Evolutionary conservation across 2,888 invertebrate genomes (phyloP).

Genomic region (Melolontha melolontha): DNA sequence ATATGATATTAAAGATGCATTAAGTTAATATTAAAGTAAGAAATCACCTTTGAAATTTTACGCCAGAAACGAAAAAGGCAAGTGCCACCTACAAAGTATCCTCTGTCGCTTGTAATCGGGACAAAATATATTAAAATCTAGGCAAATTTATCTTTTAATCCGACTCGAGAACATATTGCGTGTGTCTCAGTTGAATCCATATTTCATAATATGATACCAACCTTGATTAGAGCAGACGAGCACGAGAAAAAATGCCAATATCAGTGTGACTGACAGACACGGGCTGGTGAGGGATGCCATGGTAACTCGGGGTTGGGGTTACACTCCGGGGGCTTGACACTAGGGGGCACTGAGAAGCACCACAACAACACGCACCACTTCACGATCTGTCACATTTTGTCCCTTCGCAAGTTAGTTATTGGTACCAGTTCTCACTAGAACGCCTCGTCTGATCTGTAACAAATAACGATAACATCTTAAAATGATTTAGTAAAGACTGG

Average conservation of each 20-base stretch:
- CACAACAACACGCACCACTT: constrained; percentile 54
- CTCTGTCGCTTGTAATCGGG: constrained; percentile 10
- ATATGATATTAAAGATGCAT: constrained; percentile 2
- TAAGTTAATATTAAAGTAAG: constrained; percentile 4
- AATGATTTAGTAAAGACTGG: constrained; percentile 23
- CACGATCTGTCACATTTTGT: constrained; percentile 51
- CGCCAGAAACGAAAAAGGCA: constrained; percentile 2
- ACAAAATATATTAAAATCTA: constrained; percentile 15
- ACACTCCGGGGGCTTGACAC: constrained; percentile 53
- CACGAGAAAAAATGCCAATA: constrained; percentile 58
- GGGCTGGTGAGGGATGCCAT: constrained; percentile 55
- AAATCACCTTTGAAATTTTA: constrained; percentile 1
- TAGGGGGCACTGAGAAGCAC: constrained; percentile 53
- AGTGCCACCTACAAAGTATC: neutral
- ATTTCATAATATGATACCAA: constrained; percentile 55
- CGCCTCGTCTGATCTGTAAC: constrained; percentile 50
- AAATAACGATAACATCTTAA: constrained; percentile 42
- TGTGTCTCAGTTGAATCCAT: constrained; percentile 47
- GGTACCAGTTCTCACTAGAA: constrained; percentile 34
- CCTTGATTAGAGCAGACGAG: constrained; percentile 57
- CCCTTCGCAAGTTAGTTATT: constrained; percentile 40
- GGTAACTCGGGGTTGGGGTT: constrained; percentile 53
- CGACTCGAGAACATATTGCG: constrained; percentile 37
- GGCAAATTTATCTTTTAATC: constrained; percentile 42
- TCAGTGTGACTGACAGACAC: constrained; percentile 56